Evolutionary conservation across 92 coral and sea anemone species (phyloP).

Genomic region (Actinernus sp.): DNA sequence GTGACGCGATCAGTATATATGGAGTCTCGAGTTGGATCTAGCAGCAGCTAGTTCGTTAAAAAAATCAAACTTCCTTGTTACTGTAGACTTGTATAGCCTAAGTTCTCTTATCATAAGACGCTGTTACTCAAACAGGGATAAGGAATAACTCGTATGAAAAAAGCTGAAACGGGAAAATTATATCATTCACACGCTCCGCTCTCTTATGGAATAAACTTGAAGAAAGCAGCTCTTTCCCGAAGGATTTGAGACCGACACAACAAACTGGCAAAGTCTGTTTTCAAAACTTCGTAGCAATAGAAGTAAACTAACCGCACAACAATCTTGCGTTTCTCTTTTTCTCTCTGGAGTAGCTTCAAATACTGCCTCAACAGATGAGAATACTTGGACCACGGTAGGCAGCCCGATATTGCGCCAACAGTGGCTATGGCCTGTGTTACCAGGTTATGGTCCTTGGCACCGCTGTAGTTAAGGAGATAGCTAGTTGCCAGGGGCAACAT

Average conservation of each 20-base stretch:
- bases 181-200: too few species aligned
- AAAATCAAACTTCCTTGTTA: too few species aligned
- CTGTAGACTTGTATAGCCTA: too few species aligned
- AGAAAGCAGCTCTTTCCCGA: background rate
- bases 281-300: background rate
- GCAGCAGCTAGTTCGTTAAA: too few species aligned
- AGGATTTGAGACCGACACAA: background rate
- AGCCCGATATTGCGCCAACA: constrained; percentile 78
- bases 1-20: too few species aligned
- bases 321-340: constrained; percentile 72
- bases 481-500: constrained; percentile 91
- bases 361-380: constrained; percentile 76
- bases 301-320: constrained; percentile 70
- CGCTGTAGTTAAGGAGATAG: constrained; percentile 85
- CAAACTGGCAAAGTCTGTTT: background rate
- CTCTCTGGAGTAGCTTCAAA: constrained; percentile 73
- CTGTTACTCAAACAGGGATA: too few species aligned
- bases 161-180: too few species aligned
- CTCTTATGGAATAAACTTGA: background rate
- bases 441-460: constrained; percentile 88
- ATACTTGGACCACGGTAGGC: constrained; percentile 93
- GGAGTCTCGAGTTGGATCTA: too few species aligned
- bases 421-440: constrained; percentile 90
- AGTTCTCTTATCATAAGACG: too few species aligned
- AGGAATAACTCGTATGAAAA: too few species aligned